Evolutionary conservation across 2,113 vertebrate genomes (phyloP), one percentile per base, ranked within the genome.

Genomic region (Aviceda subcristata): DNA sequence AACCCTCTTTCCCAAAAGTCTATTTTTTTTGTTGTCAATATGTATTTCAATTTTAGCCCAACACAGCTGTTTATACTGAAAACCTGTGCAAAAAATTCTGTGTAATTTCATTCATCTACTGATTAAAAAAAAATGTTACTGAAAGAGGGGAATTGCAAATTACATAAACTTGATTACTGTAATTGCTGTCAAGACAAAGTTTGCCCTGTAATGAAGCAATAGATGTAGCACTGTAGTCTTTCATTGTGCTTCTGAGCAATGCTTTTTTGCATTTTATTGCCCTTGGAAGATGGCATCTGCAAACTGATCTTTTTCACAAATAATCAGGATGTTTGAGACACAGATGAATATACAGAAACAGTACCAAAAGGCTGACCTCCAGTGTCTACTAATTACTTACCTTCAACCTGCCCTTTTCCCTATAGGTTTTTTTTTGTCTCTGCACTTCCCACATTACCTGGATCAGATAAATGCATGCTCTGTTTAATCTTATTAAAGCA

Each of bases 401-500:
- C 39, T 83, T 60, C 86, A 62, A 38, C 38, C 17, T 64, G 45
- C 50, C 24, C 43, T 79, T 53, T 76, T 93, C 81, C n/a, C 22
- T 77, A 23, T 29, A 64, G 41, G 12, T 7, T 17, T 30, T 53
- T 68, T 90, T 75, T 46, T 77, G 32, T 83, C 86, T 88, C 38
- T 66, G 60, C 39, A 71, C 32, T 91, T 84, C 69, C 90, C 39
- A 88, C 59, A 71, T 90, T 92, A 94, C 95, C 82, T 94, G 85
- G 76, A 97, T 96, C 91, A 97, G 93, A 97, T 95, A 93, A 98
- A 97, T 92, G 68, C 55, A 89, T 67, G 60, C 55, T 95, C 43
- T 73, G 50, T 86, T 97, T 96, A 93, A 96, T 91, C 96, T 96
- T 96, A 95, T 94, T 95, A 94, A 96, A 97, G 82, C 68, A 87